Percentiles rank a stretch among this genome's conserved stretches.
Evolutionary conservation across 2,113 vertebrate species (phyloP).

Genomic region (Colinus virginianus): DNA sequence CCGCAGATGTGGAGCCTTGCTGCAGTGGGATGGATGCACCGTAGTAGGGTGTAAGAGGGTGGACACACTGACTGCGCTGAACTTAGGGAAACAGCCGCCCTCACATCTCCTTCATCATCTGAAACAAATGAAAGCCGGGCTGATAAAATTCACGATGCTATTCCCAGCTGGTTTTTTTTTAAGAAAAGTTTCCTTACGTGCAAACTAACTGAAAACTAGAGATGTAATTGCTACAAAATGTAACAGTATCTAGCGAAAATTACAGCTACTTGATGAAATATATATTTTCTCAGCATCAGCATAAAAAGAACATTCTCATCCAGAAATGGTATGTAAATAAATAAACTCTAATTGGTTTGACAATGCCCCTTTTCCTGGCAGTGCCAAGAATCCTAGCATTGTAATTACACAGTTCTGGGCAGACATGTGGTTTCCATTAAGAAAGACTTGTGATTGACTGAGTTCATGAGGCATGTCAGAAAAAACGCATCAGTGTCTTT

Average conservation of each 20-base stretch:
- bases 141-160: constrained; percentile 71
- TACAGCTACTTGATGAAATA: constrained; percentile 78
- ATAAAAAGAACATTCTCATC: constrained; percentile 83
- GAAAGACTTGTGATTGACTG: constrained; percentile 84
- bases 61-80: constrained; percentile 43
- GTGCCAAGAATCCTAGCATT: constrained; percentile 85
- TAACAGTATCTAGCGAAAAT: constrained; percentile 74
- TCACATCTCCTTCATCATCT: constrained; percentile 68
- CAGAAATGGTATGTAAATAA: constrained; percentile 87
- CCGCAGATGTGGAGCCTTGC: neutral
- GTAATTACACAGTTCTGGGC: constrained; percentile 87
- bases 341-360: constrained; percentile 89
- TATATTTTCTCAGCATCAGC: constrained; percentile 83
- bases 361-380: constrained; percentile 85
- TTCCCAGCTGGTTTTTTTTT: constrained; percentile 78
- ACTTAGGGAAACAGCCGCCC: constrained; percentile 39
- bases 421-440: constrained; percentile 90
- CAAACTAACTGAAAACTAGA: constrained; percentile 72
- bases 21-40: neutral
- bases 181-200: constrained; percentile 79
- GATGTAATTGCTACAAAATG: constrained; percentile 76
- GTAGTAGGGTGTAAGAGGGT: constrained; percentile 31
- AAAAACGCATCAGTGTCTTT: constrained; percentile 83
- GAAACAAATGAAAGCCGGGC: constrained; percentile 68
- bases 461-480: constrained; percentile 87